Percentiles rank a stretch among this genome's conserved stretches.
These are phyloP conservation scores for Ranitomeya variabilis DNA, from an alignment of 2,113 vertebrate species.

Conservation along the genomic window DNA sequence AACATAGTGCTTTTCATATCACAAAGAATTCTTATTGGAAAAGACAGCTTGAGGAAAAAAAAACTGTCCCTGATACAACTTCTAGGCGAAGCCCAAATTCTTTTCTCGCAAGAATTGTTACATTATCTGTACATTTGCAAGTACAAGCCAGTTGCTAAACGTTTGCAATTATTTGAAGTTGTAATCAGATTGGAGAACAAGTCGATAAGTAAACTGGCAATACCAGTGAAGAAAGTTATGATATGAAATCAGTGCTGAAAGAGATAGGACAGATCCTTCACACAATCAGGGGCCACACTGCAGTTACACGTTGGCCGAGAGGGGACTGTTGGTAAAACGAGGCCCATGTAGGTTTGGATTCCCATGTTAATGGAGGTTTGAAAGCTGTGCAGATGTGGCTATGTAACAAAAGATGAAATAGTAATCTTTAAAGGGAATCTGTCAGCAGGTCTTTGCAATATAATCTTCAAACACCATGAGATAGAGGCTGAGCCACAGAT, in stretches of 20 bases:
- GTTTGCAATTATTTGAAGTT: not conserved
- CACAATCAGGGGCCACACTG: too few species aligned
- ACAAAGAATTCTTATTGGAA: constrained; percentile 48
- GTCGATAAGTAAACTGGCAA: not conserved
- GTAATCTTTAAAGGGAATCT: too few species aligned
- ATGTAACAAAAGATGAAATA: too few species aligned
- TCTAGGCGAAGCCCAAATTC: constrained; percentile 9
- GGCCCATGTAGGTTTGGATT: too few species aligned
- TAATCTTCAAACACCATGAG: too few species aligned
- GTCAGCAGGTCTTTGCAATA: too few species aligned
- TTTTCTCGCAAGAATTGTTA: not conserved
- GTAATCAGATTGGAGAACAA: constrained; percentile 11
- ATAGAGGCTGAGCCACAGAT: too few species aligned
- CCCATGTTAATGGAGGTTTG: too few species aligned
- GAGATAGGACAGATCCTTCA: not conserved
- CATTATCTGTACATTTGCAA: not conserved
- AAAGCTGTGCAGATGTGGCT: too few species aligned
- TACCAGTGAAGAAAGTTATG: not conserved
- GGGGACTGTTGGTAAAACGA: too few species aligned
- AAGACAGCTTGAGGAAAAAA: constrained; percentile 34
- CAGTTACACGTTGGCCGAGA: too few species aligned
- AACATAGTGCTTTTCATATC: constrained; percentile 49
- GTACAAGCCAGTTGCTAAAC: not conserved
- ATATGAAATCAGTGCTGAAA: not conserved
- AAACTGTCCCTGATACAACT: constrained; percentile 14